Percentiles rank a stretch among this genome's conserved stretches.
Conservation (phyloP, 2,888 invertebrate genomes). For the Laspeyria flexula region DNA sequence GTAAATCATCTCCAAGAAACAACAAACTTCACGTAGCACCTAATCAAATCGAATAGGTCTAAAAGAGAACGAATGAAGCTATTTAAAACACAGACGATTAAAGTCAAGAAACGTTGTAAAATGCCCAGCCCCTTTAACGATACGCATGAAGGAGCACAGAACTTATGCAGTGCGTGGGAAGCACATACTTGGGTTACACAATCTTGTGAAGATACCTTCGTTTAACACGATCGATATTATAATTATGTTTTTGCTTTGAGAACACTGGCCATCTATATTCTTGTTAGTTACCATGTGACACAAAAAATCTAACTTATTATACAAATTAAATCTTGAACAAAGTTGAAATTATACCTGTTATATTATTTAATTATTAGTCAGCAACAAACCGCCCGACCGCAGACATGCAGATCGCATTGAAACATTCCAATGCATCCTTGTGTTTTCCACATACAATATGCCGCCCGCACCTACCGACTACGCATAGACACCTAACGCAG, state of each 20-base stretch:
- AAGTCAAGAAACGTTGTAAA: slow-evolving; percentile 72
- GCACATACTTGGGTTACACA: slow-evolving; percentile 82
- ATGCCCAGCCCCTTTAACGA: slow-evolving; percentile 79
- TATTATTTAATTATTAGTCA: slow-evolving; percentile 49
- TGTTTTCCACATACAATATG: slow-evolving; percentile 66
- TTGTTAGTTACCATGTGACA: background rate
- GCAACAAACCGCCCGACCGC: slow-evolving; percentile 50
- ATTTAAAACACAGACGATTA: slow-evolving; percentile 65
- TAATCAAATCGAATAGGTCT: slow-evolving; percentile 27
- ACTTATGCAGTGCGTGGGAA: slow-evolving; percentile 81
- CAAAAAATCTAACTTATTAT: background rate
- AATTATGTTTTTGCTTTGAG: slow-evolving; percentile 31
- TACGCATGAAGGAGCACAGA: slow-evolving; percentile 71
- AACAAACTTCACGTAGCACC: slow-evolving; percentile 8
- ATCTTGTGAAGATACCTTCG: slow-evolving; percentile 74
- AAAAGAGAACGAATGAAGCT: slow-evolving; percentile 47
- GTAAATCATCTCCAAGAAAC: slow-evolving; percentile 31
- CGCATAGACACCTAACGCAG: slow-evolving; percentile 65
- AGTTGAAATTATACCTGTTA: slow-evolving; percentile 22
- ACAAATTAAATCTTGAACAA: slow-evolving; percentile 5
- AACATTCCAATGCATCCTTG: slow-evolving; percentile 59
- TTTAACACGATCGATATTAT: slow-evolving; percentile 54
- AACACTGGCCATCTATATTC: slow-evolving; percentile 9
- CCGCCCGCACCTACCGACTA: slow-evolving; percentile 55
- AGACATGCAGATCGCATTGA: slow-evolving; percentile 50